Base-by-base conservation (phyloP, 2,113 vertebrate genomes). In the Heteronetta atricapilla region DNA sequence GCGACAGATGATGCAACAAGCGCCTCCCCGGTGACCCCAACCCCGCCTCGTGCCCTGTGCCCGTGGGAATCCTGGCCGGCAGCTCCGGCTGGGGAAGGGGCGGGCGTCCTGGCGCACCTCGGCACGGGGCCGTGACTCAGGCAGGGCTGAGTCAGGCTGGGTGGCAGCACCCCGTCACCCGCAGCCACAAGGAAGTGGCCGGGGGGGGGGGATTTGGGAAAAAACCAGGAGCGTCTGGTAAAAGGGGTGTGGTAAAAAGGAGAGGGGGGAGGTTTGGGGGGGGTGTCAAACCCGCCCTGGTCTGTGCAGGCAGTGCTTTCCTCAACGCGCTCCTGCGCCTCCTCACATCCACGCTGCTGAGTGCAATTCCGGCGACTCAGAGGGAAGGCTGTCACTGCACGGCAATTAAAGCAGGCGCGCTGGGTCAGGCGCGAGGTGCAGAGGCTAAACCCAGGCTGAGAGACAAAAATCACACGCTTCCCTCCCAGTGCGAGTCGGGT, bases 21-120 rank as follows among this genome's bases (percentile, higher is more conserved):
- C 0, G 0, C 13, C 13, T 4, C n/a, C 33, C 2, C 0, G 2
- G 4, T 12, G 38, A 3, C 10, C 13, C 1, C 3, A 22, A 56
- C 66, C 50, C 19, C 46, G 46, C n/a, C 59, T 62, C 13, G 5
- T 16, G 9, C 15, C 25, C 22, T 1, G 8, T 34, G 4, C 25
- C 23, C 34, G 46, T 36, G 34, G 14, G 46, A 48, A 48, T 48
- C 46, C 46, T 10, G 15, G 14, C 42, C 42, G 9, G 42, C 42
- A 6, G 46, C 46, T 16, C 42, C 42, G 4, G 3, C 16, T 44
- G 46, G 26, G 50, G 23, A 25, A 25, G 60, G 60, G 60, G 36
- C 25, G 28, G 34, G 60, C 26, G 28, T 28, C 25, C 10, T 10
- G 28, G 36, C 23, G 8, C 34, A 8, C 34, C 59, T 36, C 59